Conservation (phyloP, 1,140 invertebrate genomes). For the Leptinotarsa defecta region DNA sequence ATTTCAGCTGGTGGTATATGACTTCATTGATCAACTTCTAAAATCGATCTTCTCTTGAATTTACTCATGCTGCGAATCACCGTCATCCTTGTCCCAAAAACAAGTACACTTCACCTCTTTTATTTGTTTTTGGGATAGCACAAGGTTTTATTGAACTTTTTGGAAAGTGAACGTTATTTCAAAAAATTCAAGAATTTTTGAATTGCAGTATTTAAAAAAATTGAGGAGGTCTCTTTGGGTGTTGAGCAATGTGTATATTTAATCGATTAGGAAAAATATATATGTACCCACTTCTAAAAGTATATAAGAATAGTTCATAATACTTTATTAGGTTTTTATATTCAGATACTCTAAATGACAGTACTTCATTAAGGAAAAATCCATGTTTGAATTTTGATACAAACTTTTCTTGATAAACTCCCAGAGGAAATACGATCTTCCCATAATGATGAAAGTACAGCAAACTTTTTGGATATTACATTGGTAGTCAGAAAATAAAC, state of each 20-base stretch:
- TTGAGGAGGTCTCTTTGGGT: not conserved
- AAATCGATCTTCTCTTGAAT: not conserved
- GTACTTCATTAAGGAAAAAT: not conserved
- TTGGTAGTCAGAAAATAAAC: not conserved
- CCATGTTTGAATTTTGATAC: slow-evolving; percentile 6
- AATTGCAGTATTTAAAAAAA: not conserved
- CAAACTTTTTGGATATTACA: not conserved
- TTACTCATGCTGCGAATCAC: not conserved
- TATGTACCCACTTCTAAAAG: slow-evolving; percentile 5
- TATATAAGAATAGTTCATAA: slow-evolving; percentile 1
- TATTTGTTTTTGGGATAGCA: slow-evolving; percentile 6
- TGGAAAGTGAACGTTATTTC: not conserved
- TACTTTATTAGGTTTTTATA: slow-evolving; percentile 4
- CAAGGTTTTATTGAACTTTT: not conserved
- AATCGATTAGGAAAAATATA: not conserved
- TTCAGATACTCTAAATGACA: slow-evolving; percentile 1
- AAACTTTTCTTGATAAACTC: not conserved
- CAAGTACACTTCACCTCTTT: not conserved
- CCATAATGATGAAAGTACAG: not conserved
- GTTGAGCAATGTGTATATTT: not conserved
- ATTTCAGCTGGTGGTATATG: not conserved
- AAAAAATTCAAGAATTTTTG: not conserved
- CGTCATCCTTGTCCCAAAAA: not conserved
- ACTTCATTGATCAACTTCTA: not conserved
- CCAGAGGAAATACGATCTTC: not conserved